Evolutionary conservation across 1,140 invertebrate genomes (phyloP).

Genomic region (Aphaenogaster rudis): DNA sequence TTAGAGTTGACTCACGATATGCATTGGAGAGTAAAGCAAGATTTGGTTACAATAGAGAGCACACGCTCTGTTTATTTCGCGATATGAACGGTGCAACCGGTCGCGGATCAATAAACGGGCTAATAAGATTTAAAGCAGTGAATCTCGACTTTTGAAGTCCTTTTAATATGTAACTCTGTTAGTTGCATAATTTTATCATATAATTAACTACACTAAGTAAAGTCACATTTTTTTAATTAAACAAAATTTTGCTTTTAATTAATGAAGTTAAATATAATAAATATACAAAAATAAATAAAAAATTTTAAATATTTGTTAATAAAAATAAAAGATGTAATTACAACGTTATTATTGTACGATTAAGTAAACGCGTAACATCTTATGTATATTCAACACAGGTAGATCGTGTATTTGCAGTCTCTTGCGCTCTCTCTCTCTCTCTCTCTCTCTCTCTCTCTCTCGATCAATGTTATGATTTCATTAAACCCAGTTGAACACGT

Average conservation of each 20-base stretch:
- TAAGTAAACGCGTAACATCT: not conserved
- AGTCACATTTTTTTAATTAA: not conserved
- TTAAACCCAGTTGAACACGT: conserved; percentile 25
- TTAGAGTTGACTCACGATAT: conserved; percentile 43
- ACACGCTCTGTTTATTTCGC: conserved; percentile 38
- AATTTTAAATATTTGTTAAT: not conserved
- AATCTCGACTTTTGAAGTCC: conserved; percentile 8
- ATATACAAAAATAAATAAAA: not conserved
- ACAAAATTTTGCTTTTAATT: not conserved
- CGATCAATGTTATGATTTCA: conserved; percentile 39
- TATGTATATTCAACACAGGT: not conserved
- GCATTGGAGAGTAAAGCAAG: conserved; percentile 36
- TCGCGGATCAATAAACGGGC: conserved; percentile 8
- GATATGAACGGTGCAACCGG: conserved; percentile 20
- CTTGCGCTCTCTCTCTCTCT: too few relatives aligned
- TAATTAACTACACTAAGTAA: not conserved
- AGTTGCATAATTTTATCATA: not conserved
- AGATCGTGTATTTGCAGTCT: not conserved
- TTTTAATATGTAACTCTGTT: not conserved
- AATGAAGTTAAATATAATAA: not conserved
- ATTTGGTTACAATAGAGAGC: conserved; percentile 37
- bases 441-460: not conserved
- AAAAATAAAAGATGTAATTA: not conserved
- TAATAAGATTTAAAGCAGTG: conserved; percentile 36
- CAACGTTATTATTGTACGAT: not conserved